phyloP scores from a whole-genome alignment of 2,888 invertebrate genomes.

The Exephanes ischioxanthus region DNA sequence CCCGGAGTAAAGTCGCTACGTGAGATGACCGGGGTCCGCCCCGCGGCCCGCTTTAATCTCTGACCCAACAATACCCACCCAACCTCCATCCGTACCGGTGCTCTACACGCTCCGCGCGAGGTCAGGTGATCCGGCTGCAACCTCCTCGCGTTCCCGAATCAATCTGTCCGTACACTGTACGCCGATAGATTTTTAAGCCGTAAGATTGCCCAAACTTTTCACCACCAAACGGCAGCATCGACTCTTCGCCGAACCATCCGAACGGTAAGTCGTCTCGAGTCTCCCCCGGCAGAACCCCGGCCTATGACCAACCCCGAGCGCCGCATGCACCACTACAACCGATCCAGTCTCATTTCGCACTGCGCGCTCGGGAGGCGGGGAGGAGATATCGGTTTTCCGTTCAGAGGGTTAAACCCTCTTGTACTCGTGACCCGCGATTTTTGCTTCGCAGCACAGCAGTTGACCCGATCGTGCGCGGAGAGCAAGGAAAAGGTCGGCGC shows the following conservation, averaged over 20 bases:
- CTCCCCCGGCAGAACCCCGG: not conserved
- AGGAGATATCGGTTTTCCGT: slow-evolving; percentile 17
- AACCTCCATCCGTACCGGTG: not conserved
- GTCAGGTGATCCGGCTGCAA: slow-evolving; percentile 22
- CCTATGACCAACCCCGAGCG: not conserved
- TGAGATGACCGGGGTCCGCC: slow-evolving; percentile 23
- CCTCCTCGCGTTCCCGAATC: slow-evolving; percentile 47
- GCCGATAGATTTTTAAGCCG: slow-evolving; percentile 74
- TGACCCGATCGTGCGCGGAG: slow-evolving; percentile 8
- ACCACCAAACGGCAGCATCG: slow-evolving; percentile 10
- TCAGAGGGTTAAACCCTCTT: slow-evolving; percentile 11
- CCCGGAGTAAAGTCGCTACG: slow-evolving; percentile 17
- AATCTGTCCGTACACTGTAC: slow-evolving; percentile 58
- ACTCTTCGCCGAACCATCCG: not conserved
- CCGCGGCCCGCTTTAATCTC: slow-evolving; percentile 39
- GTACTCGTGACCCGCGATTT: slow-evolving; percentile 15
- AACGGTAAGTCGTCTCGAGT: not conserved
- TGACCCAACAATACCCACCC: slow-evolving; percentile 44
- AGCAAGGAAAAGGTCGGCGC: slow-evolving; percentile 17
- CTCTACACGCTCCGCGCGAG: not conserved
- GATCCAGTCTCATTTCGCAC: not conserved
- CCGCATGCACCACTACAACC: not conserved
- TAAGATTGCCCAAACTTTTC: slow-evolving; percentile 70
- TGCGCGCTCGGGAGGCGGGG: not conserved
- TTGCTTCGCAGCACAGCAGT: slow-evolving; percentile 11